Percentiles rank a stretch among this genome's conserved stretches.
Conservation (phyloP, 64 coral and sea anemone genomes). For the Montipora capricornis region DNA sequence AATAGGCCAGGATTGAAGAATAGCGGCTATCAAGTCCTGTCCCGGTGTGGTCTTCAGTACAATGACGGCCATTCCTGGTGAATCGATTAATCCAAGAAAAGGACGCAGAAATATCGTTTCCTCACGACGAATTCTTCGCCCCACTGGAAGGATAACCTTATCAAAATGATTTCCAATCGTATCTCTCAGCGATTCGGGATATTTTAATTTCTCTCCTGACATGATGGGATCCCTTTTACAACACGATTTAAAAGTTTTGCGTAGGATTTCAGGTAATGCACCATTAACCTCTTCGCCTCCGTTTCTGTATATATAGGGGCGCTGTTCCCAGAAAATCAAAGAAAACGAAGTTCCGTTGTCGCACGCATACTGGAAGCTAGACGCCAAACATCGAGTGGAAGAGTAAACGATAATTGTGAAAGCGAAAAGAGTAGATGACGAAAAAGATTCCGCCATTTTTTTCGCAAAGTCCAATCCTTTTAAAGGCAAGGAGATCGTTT, state of each 20-base stretch:
- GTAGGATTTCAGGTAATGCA: constrained; percentile 69
- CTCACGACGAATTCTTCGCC: constrained; percentile 34
- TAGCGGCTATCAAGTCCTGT: constrained; percentile 72
- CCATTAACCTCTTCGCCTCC: constrained; percentile 17
- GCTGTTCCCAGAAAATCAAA: constrained; percentile 59
- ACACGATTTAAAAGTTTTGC: constrained; percentile 61
- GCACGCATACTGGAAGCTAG: constrained; percentile 75
- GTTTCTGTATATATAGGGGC: constrained; percentile 61
- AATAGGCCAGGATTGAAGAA: constrained; percentile 89
- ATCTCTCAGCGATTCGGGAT: neutral
- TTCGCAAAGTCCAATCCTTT: too few species aligned
- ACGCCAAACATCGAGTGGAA: neutral
- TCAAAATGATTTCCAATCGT: constrained; percentile 1
- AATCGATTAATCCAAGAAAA: constrained; percentile 69
- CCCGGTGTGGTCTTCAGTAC: constrained; percentile 68
- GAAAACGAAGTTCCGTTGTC: constrained; percentile 42
- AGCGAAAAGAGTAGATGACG: neutral
- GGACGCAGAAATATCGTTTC: constrained; percentile 45
- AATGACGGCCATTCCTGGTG: constrained; percentile 78
- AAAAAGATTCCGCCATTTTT: neutral
- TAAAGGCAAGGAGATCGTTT: too few species aligned
- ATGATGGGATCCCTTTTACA: constrained; percentile 33
- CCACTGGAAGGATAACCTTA: constrained; percentile 59
- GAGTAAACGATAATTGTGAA: constrained; percentile 15
- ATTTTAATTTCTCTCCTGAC: neutral